Base-by-base conservation (phyloP, 2,888 invertebrate genomes). In the Lasioglossum leucozonium region DNA sequence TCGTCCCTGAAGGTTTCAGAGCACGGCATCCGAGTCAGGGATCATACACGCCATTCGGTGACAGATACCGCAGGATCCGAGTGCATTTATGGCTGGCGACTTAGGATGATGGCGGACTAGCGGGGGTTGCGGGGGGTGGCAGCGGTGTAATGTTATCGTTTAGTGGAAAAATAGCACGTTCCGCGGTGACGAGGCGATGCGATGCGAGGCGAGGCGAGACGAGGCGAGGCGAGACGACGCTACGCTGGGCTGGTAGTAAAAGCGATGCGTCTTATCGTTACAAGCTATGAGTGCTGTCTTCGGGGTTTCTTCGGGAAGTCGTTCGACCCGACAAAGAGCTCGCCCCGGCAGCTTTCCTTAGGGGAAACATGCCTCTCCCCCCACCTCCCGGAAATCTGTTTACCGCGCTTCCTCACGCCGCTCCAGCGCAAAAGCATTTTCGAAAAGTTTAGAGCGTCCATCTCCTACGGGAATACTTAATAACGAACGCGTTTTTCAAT, bases 141-240 rank as follows among this genome's bases (percentile, higher is more conserved):
- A 77, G 82, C 78, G 87, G 84, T 88, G 88, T 88, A 90, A 90
- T 87, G 90, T 90, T 90, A 90, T 90, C 90, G 88, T 90, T 84
- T 73, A 75, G 76, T 75, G 79, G 89, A 89, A 89, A 90, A 91
- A 90, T 85, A 88, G 83, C 80, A 78, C 71, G 87, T 79, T 81
- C 72, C 78, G 40, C 55, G 80, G 47, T 77, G 62, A 79, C 73
- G 78, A 79, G n/a, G n/a, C n/a, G n/a, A n/a, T n/a, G n/a, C n/a
- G n/a, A n/a, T n/a, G n/a, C n/a, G n/a, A n/a, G 81, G 71, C 71
- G 16, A 75, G 13, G n/a, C 55, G 55, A 26, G 11, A 11, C 55
- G n/a, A 55, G 81, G 71, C 71, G 16, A 75, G 13, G n/a, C 55
- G 55, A 26, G 11, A 11, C 55, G n/a, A 55, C 4, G n/a, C n/a